These are phyloP conservation scores for Aricia agestis DNA, from an alignment of 1,140 invertebrate species.

Conservation along the genomic window DNA sequence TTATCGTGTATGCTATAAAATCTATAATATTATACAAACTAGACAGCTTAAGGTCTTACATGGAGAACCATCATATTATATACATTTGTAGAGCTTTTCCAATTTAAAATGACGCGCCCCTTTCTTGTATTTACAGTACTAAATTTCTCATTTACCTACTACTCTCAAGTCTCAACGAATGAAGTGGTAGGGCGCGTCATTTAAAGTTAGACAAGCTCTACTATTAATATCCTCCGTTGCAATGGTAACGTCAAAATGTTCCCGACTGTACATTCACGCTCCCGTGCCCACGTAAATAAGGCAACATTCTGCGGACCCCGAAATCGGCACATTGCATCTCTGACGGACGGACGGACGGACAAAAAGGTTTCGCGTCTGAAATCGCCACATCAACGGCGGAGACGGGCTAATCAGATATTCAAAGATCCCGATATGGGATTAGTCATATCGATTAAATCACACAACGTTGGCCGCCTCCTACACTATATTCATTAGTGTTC, in stretches of 20 bases:
- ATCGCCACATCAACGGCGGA: conserved; percentile 49
- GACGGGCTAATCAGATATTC: conserved; percentile 48
- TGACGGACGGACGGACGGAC: conserved; percentile 46
- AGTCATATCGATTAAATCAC: conserved; percentile 12
- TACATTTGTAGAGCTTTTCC: no score
- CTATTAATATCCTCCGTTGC: no score
- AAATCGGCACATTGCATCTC: conserved; percentile 52
- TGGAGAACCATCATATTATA: no score
- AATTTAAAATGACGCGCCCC: no score
- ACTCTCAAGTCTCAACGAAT: no score
- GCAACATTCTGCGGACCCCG: conserved; percentile 47
- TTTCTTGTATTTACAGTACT: no score
- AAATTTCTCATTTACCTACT: no score
- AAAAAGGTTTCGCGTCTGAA: conserved; percentile 59
- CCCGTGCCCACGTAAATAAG: conserved; percentile 36
- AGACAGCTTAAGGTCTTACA: no score
- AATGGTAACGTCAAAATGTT: background rate
- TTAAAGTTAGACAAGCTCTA: no score
- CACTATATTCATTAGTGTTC: background rate
- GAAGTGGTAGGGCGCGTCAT: no score
- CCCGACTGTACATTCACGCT: conserved; percentile 25
- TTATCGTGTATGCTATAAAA: no score
- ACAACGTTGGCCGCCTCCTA: background rate
- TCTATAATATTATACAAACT: no score
- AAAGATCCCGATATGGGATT: conserved; percentile 4